Conservation (phyloP, 2,797 vertebrate genomes). For the Allobates femoralis region DNA sequence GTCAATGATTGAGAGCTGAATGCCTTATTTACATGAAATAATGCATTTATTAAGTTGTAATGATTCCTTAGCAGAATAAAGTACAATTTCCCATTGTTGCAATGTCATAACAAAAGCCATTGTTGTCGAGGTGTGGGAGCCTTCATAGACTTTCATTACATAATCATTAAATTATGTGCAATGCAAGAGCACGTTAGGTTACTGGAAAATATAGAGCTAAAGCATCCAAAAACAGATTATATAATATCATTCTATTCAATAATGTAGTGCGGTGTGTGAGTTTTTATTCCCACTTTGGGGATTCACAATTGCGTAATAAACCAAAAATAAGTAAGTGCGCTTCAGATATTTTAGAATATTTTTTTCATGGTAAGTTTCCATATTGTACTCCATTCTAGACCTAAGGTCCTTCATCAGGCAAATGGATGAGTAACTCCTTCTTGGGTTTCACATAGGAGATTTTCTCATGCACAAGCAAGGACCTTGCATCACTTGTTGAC, state of each 20-base stretch:
- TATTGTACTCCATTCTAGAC: no score
- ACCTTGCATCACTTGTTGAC: no score
- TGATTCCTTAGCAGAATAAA: neutral
- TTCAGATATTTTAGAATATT: no score
- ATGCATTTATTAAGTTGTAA: neutral
- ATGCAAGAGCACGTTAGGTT: neutral
- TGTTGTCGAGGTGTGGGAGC: neutral
- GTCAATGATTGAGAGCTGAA: neutral
- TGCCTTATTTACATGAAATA: neutral
- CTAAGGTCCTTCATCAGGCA: no score
- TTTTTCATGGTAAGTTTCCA: no score
- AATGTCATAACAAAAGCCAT: constrained; percentile 3
- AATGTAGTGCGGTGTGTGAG: no score
- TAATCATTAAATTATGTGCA: neutral
- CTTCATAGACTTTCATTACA: neutral
- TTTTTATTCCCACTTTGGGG: no score
- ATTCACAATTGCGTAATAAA: no score
- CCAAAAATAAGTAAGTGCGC: no score
- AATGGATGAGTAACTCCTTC: no score
- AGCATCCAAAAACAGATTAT: neutral
- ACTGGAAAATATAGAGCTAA: neutral
- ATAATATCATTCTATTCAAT: neutral
- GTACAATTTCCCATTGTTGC: neutral
- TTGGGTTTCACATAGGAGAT: no score
- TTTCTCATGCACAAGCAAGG: no score